Evolutionary conservation across 1,140 invertebrate genomes (phyloP), one percentile per base, ranked within the genome.

Genomic region (Heliconius melpomene): DNA sequence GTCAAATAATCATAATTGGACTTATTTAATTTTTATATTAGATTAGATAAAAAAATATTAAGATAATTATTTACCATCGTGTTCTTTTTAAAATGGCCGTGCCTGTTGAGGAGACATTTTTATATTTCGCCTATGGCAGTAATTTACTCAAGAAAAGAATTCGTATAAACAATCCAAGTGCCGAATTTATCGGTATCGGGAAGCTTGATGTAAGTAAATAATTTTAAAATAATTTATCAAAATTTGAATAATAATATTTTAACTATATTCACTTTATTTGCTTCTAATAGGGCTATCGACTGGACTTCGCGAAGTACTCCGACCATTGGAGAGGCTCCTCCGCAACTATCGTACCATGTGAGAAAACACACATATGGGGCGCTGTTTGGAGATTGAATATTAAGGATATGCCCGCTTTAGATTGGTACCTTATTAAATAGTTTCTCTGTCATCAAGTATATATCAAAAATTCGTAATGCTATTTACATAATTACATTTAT

Each of bases 331-430:
- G 95, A 80, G 98, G 98, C 40, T 92, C 95, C 36, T 95, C 96
- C 9, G 97, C 97, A 1, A 98, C 97, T 16, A 97, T 98, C 83
- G 95, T 96, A 6, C 96, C 97, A 23, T 95, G 94, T 52, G 66
- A 92, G 36, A 89, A 94, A 36, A 86, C 90, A 26, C 84, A 95
- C 83, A 96, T 98, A 5, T 98, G 97, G 96, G 98, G 98, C 54
- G 96, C 97, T 54, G 89, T 98, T 71, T 98, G 97, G 97, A 95
- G 97, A 94, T 91, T 98, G 75, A 90, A 96, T 83, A 94, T 95
- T 23, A 89, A 90, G 52, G 95, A 98, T 86, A 93, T 97, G 86
- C 82, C 91, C 7, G 90, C 95, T 87, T 94, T 98, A 73, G 97
- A 98, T 88, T 92, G 90, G 96, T 66, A 66, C 60, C 23, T 29